Evolutionary conservation across 2,888 invertebrate genomes (phyloP).

Genomic region (Perizoma flavofasciatum): DNA sequence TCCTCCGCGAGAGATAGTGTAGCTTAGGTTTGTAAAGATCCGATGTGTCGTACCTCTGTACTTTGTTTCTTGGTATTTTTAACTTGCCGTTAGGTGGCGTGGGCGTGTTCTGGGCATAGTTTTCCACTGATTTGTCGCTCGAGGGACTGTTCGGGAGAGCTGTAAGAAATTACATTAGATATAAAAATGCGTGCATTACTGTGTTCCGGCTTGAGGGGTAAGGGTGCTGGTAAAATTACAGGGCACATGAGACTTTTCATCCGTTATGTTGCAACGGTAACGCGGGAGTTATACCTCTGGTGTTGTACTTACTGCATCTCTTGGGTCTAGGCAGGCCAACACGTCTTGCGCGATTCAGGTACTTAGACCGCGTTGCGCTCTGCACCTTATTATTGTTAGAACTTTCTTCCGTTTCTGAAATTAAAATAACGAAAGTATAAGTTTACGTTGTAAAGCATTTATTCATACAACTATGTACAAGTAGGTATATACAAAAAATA

Average conservation of each 20-base stretch:
- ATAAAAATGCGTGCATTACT: no score
- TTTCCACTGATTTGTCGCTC: slow-evolving; percentile 79
- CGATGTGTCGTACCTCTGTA: slow-evolving; percentile 72
- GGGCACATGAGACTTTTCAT: no score
- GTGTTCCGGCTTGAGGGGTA: no score
- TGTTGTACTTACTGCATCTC: slow-evolving; percentile 63
- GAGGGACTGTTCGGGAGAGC: slow-evolving; percentile 74
- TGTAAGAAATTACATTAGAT: slow-evolving; percentile 43
- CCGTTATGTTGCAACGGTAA: no score
- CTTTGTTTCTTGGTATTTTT: slow-evolving; percentile 55
- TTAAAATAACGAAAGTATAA: slow-evolving; percentile 5
- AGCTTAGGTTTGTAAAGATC: slow-evolving; percentile 76
- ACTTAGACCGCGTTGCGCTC: slow-evolving; percentile 60
- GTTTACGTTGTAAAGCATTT: no score
- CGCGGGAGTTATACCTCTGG: no score
- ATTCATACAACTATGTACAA: no score
- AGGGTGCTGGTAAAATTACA: no score
- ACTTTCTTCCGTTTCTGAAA: slow-evolving; percentile 63
- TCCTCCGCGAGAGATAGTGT: slow-evolving; percentile 71
- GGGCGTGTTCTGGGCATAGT: slow-evolving; percentile 66
- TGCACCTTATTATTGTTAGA: slow-evolving; percentile 53
- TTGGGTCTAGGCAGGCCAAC: slow-evolving; percentile 69
- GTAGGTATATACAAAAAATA: no score
- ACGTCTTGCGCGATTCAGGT: slow-evolving; percentile 65
- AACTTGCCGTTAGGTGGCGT: slow-evolving; percentile 59